These are phyloP conservation scores for Neotoma lepida DNA, from an alignment of 2,113 vertebrate genomes.

Conservation along the genomic window DNA sequence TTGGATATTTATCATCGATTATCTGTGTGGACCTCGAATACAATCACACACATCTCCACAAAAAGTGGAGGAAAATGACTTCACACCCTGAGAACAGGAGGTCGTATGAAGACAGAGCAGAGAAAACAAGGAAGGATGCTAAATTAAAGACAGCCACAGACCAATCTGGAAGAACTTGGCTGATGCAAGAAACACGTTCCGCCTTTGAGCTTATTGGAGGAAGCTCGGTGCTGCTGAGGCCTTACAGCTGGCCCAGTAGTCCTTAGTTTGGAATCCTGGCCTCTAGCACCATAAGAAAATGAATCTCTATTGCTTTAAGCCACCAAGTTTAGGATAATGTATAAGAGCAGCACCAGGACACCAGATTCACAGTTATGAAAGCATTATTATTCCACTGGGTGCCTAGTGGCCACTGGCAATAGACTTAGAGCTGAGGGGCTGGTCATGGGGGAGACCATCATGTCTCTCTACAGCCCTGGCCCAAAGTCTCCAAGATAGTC, in stretches of 20 bases:
- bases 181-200: neutral
- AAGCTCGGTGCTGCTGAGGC: neutral
- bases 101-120: neutral
- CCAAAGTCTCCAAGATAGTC: neutral
- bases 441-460: neutral
- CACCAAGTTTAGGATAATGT: neutral
- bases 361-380: neutral
- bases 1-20: neutral
- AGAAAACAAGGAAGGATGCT: neutral
- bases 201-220: neutral
- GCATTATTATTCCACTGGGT: accelerated
- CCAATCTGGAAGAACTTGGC: neutral
- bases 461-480: neutral
- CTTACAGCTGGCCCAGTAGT: neutral
- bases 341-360: neutral
- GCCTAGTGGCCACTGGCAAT: neutral
- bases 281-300: neutral
- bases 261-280: neutral
- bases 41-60: neutral
- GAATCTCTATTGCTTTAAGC: neutral
- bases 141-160: neutral
- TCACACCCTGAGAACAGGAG: neutral
- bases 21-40: neutral
- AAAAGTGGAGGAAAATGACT: neutral
- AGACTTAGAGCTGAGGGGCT: neutral